Evolutionary conservation across 2,797 vertebrate species (phyloP).

Genomic region (Phyllotis vaccarum): DNA sequence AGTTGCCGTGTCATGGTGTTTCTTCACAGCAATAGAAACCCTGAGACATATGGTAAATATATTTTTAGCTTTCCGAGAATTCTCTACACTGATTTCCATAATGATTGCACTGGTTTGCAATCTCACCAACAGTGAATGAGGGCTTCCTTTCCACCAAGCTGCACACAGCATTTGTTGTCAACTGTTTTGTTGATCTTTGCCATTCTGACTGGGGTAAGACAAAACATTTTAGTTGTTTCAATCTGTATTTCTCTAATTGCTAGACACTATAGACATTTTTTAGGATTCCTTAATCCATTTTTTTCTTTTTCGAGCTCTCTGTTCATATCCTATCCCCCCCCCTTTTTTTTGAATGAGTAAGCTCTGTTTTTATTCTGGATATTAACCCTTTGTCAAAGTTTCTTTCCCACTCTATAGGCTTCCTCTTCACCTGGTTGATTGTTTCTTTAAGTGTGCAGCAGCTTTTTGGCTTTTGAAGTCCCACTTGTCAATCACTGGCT

Average conservation of each 20-base stretch:
- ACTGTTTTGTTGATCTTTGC: not conserved
- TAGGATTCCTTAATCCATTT: not conserved
- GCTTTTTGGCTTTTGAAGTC: not conserved
- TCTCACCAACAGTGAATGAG: not conserved
- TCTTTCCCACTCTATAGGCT: not conserved
- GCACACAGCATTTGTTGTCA: not conserved
- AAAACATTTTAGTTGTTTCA: not conserved
- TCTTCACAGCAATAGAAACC: not conserved
- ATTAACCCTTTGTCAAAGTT: not conserved
- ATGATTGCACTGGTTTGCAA: not conserved
- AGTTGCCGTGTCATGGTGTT: not conserved
- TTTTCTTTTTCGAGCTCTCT: not conserved
- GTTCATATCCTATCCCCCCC: not conserved
- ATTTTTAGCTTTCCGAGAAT: not conserved
- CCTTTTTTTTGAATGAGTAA: not conserved
- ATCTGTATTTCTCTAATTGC: not conserved
- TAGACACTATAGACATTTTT: not conserved
- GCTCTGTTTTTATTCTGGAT: no score
- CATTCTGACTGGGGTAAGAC: not conserved
- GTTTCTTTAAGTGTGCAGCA: not conserved
- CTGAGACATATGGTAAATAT: not conserved
- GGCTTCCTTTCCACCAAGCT: no score
- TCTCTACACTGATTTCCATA: not conserved
- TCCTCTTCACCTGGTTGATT: not conserved
- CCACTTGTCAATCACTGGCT: not conserved